Evolutionary conservation across 1,140 invertebrate genomes (phyloP), one percentile per base, ranked within the genome.

Genomic region (Yoshiicerus persimilis): DNA sequence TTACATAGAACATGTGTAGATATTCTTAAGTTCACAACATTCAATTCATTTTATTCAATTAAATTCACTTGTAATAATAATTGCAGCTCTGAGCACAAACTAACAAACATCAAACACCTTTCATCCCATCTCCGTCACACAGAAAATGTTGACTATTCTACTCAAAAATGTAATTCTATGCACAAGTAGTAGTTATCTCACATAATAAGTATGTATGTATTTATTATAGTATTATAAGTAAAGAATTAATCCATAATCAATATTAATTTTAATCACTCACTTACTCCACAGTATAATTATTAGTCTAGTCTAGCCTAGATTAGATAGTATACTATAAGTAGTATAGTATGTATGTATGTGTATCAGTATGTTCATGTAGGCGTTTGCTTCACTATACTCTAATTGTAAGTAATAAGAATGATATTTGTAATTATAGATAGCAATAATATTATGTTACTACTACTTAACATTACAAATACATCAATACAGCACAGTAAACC

Each of bases 41-140:
- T 80, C 75, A 80, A 80, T 80, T 80, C 30, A 80, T 38, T 80
- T 80, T 80, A 80, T 80, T 80, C 75, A 80, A 80, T 80, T 80
- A 80, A 80, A 80, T 38, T 80, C 32, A 80, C 75, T 36, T 36
- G 75, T 80, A 80, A 38, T 70, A 70, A 25, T 80, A 36, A 80
- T 80, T 36, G 75, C 32, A 80, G 75, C 32, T 80, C 32, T 80
- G 75, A 80, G 75, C 75, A 80, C 30, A 80, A 80, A 80, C 75
- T 34, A 36, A 38, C 75, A 80, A 80, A 80, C 75, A 80, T 80
- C 75, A 80, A 36, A 80, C 75, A 36, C 75, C 75, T 80, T 38
- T 80, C 75, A 80, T 80, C 34, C 75, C 75, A 80, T 80, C 34
- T 80, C 34, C 34, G 27, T 80, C 75, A 36, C 30, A 80, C 34